Evolutionary conservation across 1,140 invertebrate species (phyloP), one percentile per base, ranked within the genome.

Genomic region (Polypedilum pembai): DNA sequence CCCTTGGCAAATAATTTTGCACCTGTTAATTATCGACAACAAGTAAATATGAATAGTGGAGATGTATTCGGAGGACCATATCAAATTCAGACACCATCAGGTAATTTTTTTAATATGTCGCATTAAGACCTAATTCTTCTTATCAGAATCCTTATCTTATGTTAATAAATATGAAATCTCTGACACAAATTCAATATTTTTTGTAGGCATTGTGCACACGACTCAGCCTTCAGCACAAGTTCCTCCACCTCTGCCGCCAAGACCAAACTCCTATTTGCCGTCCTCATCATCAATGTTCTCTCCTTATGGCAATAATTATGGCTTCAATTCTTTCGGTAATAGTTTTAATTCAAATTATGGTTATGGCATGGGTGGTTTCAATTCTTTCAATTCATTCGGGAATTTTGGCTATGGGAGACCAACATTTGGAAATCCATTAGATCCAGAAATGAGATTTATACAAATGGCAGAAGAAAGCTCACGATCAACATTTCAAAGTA

Each of bases 391-490:
- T 75, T 79, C 84, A 78, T 85, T 83, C 77, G 83, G 84, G 76
- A 86, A 86, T 75, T 86, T 88, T 82, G 84, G 87, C 73, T 88
- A 88, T 82, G 86, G 85, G 77, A 86, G 87, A 87, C 87, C 80
- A 69, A 21, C 73, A 65, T 73, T 74, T 33, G 76, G 41, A 33
- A 17, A 79, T 74, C 72, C 76, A 40, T 78, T 77, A 56, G 79
- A 83, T 77, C 78, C 81, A 1, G 79, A 80, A 76, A 78, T 77
- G 77, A 90, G 90, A 73, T 92, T 96, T 81, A 88, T 93, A 75
- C 91, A 93, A 79, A 87, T 93, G 78, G 94, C 94, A 8, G 94
- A 96, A 85, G 94, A 97, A 78, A 94, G 89, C 78, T 94, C 94
- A 0, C 85, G 94, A 74, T 90, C 91, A 74, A 93, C 96, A 17